Evolutionary conservation across 2,888 invertebrate species (phyloP), one percentile per base, ranked within the genome.

Genomic region (Acleris literana): DNA sequence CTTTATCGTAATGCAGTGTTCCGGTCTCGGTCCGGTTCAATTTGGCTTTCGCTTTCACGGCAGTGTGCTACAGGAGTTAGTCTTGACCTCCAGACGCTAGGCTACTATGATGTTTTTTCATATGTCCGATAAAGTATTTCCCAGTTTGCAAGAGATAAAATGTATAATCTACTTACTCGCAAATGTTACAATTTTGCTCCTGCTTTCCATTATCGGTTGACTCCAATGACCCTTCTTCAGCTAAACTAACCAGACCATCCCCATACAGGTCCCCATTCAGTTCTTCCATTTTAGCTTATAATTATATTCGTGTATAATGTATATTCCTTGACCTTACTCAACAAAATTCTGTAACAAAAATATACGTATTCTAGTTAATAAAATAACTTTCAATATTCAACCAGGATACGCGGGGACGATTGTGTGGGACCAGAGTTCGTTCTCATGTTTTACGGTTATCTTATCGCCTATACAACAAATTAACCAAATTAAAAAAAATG

Each of bases 151-250:
- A 2, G 9, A 3, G 33, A 11, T 33, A 33, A 33, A 3, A 2
- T 33, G 3, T 11, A 11, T 11, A 16, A 33, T 39, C 5, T 59
- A 92, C 94, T 93, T 78, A 94, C 94, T 94, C 94, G 94, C 95
- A 95, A 77, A 94, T 92, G 83, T 93, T 94, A 88, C 95, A 95
- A 81, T 93, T 93, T 85, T 94, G 94, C 74, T 94, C 94, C 81
- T 93, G 91, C 74, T 90, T 92, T 46, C 91, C 92, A 83, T 83
- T 92, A 76, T 93, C 91, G 61, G 82, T 76, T 71, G 93, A 86
- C 81, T 93, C 93, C 78, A 93, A 81, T 73, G 93, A 91, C 70
- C 92, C 93, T 72, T 93, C 93, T 85, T 93, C 93, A 67, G 87
- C 88, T 72, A 93, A 77, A 82, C 88, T 91, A 76, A 88, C 85